Conservation (phyloP, 2,113 vertebrate genomes). For the Mus spicilegus region DNA sequence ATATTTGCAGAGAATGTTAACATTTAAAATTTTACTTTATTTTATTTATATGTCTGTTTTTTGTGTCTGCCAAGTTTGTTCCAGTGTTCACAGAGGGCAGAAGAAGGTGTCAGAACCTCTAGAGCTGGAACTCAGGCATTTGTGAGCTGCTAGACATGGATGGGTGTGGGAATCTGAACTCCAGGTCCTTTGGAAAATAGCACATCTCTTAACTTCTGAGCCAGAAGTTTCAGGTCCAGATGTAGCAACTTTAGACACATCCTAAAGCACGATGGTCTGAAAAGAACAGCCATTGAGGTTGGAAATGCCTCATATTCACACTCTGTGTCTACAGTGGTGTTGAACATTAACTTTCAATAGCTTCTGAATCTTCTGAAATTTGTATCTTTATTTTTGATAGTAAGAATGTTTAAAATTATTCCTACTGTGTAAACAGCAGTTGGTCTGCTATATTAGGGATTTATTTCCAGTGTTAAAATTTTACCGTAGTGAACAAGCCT, state of each 20-base stretch:
- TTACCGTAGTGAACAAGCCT: conserved; percentile 54
- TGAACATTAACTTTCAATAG: conserved; percentile 51
- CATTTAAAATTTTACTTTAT: not conserved
- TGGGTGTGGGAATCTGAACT: not conserved
- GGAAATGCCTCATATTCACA: conserved; percentile 49
- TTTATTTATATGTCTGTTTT: not conserved
- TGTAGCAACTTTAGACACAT: conserved; percentile 41
- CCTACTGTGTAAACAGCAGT: conserved; percentile 33
- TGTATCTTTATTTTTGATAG: conserved; percentile 53
- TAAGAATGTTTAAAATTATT: conserved; percentile 64
- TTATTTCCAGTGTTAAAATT: conserved; percentile 52
- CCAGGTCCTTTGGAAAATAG: not conserved
- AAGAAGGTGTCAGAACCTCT: not conserved
- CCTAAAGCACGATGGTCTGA: not conserved
- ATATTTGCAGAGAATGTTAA: not conserved
- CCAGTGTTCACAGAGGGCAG: not conserved
- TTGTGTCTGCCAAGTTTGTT: not conserved
- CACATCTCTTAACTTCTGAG: not conserved
- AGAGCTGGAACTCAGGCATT: not conserved
- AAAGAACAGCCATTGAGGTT: conserved; percentile 35
- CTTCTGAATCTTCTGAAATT: conserved; percentile 43
- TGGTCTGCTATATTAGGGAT: conserved; percentile 57
- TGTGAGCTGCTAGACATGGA: not conserved
- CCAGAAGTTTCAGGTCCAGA: not conserved
- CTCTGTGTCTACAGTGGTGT: conserved; percentile 39